These are phyloP conservation scores for Cyanocitta stelleri DNA, from an alignment of 2,113 vertebrate genomes.

Conservation along the genomic window DNA sequence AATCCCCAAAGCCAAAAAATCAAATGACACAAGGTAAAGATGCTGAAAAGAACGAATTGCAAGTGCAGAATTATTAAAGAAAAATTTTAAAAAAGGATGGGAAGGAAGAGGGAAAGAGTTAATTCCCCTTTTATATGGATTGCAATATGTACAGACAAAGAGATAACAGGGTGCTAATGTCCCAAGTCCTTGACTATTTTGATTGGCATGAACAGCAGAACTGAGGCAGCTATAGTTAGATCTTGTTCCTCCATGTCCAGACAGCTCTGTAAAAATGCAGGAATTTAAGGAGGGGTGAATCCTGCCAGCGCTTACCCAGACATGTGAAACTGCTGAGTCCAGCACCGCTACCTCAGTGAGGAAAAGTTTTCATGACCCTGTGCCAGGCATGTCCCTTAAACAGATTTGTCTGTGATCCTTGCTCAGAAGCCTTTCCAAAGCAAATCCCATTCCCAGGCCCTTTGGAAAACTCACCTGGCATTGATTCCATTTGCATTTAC, in stretches of 20 bases:
- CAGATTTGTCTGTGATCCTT: background rate
- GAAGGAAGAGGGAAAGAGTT: background rate
- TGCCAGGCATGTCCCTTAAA: background rate
- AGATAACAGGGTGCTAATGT: background rate
- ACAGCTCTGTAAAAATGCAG: slow-evolving; percentile 18
- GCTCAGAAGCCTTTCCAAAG: background rate
- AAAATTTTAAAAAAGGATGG: background rate
- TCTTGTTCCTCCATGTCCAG: slow-evolving; percentile 12
- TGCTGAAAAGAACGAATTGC: background rate
- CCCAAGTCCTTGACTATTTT: background rate
- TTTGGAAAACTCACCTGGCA: slow-evolving; percentile 40
- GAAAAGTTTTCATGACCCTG: background rate
- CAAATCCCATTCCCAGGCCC: background rate
- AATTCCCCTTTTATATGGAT: background rate
- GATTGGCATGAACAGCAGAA: background rate
- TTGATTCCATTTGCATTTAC: background rate
- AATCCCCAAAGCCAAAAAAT: background rate
- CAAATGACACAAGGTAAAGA: background rate
- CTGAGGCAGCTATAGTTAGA: background rate
- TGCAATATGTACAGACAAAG: background rate
- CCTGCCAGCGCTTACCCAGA: background rate
- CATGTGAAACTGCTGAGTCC: background rate
- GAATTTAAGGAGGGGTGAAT: background rate
- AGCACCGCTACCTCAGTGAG: background rate
- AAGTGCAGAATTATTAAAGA: background rate